Conservation (phyloP, 2,888 invertebrate genomes). For the Deilephila elpenor region DNA sequence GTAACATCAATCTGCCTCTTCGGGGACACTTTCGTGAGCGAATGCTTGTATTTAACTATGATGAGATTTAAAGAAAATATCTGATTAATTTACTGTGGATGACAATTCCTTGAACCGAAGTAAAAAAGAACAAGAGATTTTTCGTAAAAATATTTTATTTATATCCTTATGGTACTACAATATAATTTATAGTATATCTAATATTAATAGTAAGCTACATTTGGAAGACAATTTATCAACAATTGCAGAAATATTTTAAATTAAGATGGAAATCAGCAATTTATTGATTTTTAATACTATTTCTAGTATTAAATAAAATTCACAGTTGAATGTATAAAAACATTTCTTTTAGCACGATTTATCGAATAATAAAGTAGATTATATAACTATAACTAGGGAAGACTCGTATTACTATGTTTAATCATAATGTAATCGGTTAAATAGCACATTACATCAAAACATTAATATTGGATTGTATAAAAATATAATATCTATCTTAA, state of each 20-base stretch:
- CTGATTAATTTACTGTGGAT: too few relatives aligned
- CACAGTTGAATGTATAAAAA: too few relatives aligned
- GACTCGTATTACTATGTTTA: not conserved
- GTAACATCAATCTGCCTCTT: too few relatives aligned
- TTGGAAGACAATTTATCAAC: constrained; percentile 19
- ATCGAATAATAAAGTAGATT: too few relatives aligned
- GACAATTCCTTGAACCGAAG: too few relatives aligned
- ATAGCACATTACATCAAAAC: not conserved
- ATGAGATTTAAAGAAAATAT: too few relatives aligned
- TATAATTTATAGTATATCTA: constrained; percentile 9
- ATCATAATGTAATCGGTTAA: not conserved
- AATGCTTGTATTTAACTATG: too few relatives aligned
- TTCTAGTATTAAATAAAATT: too few relatives aligned
- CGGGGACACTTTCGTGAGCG: too few relatives aligned
- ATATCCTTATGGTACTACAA: not conserved
- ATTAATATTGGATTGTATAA: not conserved
- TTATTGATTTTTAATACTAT: not conserved
- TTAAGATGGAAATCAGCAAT: not conserved
- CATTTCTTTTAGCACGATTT: too few relatives aligned
- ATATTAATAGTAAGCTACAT: not conserved
- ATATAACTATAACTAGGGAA: too few relatives aligned
- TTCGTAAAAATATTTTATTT: constrained; percentile 20
- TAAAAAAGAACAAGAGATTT: not conserved
- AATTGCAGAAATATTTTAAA: not conserved
- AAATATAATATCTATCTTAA: not conserved